phyloP scores from a whole-genome alignment of 2,888 invertebrate genomes.

The Acanthoscelides obtectus region DNA sequence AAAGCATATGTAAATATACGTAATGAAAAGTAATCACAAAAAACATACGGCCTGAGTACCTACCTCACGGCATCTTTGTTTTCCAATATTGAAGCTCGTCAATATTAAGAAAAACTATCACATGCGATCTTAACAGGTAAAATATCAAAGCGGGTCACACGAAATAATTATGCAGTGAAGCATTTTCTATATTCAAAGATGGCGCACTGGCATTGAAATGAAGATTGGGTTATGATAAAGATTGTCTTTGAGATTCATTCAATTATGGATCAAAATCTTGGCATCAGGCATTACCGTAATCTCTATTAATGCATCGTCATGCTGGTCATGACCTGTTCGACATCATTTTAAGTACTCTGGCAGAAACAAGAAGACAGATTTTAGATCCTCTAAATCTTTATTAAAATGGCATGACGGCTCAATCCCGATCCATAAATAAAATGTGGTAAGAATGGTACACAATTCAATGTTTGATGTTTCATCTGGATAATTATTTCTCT shows the following conservation, averaged over 20 bases:
- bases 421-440: neutral
- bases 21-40: neutral
- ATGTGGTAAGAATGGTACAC: neutral
- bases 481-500: slow-evolving; percentile 37
- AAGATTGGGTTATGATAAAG: neutral
- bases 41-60: neutral
- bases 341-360: too few relatives aligned
- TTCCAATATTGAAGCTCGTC: neutral
- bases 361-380: too few relatives aligned
- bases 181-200: neutral
- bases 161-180: neutral
- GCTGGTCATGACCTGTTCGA: too few relatives aligned
- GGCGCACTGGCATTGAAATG: neutral
- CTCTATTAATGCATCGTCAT: too few relatives aligned
- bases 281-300: too few relatives aligned
- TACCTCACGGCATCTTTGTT: neutral
- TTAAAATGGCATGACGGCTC: too few relatives aligned
- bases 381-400: too few relatives aligned
- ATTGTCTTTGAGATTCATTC: neutral
- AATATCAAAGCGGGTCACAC: neutral
- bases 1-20: neutral
- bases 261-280: neutral
- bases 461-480: slow-evolving; percentile 14
- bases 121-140: neutral
- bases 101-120: neutral